Percentiles rank a stretch among this genome's conserved stretches.
phyloP scores from a whole-genome alignment of 2,113 vertebrate species.

The Sphaerodactylus townsendi region DNA sequence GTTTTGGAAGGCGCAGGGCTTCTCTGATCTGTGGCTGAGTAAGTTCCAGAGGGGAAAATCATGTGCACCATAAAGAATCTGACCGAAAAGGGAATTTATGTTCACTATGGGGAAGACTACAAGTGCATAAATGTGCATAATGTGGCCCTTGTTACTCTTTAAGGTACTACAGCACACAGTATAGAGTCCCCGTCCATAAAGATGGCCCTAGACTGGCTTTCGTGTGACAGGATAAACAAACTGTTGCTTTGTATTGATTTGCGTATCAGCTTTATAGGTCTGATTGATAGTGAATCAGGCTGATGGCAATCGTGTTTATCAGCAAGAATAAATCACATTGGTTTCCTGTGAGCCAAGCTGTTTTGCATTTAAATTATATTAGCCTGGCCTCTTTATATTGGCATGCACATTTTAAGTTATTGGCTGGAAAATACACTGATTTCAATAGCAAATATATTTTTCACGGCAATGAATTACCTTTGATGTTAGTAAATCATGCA shows the following conservation, averaged over 20 bases:
- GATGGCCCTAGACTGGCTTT: constrained; percentile 39
- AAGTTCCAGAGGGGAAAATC: no score
- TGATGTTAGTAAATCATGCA: background rate
- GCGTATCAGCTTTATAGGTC: constrained; percentile 30
- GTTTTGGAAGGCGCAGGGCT: no score
- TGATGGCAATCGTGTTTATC: constrained; percentile 50
- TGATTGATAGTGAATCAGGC: constrained; percentile 57
- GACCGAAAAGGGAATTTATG: no score
- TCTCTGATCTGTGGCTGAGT: no score
- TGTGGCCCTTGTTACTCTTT: no score
- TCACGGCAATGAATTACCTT: constrained; percentile 14
- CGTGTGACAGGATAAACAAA: constrained; percentile 46
- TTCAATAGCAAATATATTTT: constrained; percentile 2
- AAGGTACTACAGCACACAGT: no score
- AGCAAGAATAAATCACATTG: constrained; percentile 39
- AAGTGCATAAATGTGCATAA: no score
- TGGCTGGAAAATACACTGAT: background rate
- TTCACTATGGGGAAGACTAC: no score
- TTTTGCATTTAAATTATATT: constrained; percentile 54
- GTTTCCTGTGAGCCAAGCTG: constrained; percentile 16
- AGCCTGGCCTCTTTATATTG: constrained; percentile 31
- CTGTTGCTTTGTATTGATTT: constrained; percentile 42
- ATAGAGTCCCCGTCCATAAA: background rate
- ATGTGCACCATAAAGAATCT: no score
- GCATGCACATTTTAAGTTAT: constrained; percentile 45